Evolutionary conservation across 1,140 invertebrate species (phyloP).

Genomic region (Eciton burchellii): DNA sequence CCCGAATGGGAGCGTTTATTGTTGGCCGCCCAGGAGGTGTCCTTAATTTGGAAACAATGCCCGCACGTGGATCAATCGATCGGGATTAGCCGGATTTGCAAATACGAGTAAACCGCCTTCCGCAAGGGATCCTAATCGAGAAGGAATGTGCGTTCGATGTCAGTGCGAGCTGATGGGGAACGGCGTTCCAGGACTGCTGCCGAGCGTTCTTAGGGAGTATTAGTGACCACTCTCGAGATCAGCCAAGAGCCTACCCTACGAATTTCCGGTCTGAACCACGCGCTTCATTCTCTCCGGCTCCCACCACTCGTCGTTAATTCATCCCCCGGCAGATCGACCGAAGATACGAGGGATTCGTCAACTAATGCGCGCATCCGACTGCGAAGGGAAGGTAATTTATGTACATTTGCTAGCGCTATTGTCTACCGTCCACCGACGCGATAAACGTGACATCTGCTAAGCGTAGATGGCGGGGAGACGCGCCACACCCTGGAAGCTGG

Average conservation of each 20-base stretch:
- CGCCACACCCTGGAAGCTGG: slow-evolving; percentile 15
- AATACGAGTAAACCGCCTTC: slow-evolving; percentile 77
- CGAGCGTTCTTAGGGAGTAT: slow-evolving; percentile 82
- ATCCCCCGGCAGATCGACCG: slow-evolving; percentile 71
- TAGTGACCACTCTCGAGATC: slow-evolving; percentile 84
- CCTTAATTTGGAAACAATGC: slow-evolving; percentile 55
- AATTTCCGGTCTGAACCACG: slow-evolving; percentile 76
- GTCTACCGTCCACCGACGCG: slow-evolving; percentile 30
- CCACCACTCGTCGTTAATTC: slow-evolving; percentile 74
- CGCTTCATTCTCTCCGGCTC: slow-evolving; percentile 68
- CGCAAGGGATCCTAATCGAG: slow-evolving; percentile 80
- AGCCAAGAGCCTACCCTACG: slow-evolving; percentile 78
- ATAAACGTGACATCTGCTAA: slow-evolving; percentile 50
- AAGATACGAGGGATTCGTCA: slow-evolving; percentile 75
- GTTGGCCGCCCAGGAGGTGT: neutral
- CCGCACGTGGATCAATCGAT: slow-evolving; percentile 32
- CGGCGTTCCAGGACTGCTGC: slow-evolving; percentile 78
- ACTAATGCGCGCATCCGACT: slow-evolving; percentile 70
- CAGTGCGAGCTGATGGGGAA: slow-evolving; percentile 74
- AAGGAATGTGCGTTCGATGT: slow-evolving; percentile 82
- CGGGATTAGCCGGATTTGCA: slow-evolving; percentile 69
- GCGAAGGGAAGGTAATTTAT: slow-evolving; percentile 64
- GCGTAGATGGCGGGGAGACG: slow-evolving; percentile 24
- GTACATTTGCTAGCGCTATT: slow-evolving; percentile 47
- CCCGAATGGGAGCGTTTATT: slow-evolving; percentile 10